Percentiles rank a stretch among this genome's conserved stretches.
Conservation (phyloP, 2,113 vertebrate genomes). For the Girardinichthys multiradiatus region DNA sequence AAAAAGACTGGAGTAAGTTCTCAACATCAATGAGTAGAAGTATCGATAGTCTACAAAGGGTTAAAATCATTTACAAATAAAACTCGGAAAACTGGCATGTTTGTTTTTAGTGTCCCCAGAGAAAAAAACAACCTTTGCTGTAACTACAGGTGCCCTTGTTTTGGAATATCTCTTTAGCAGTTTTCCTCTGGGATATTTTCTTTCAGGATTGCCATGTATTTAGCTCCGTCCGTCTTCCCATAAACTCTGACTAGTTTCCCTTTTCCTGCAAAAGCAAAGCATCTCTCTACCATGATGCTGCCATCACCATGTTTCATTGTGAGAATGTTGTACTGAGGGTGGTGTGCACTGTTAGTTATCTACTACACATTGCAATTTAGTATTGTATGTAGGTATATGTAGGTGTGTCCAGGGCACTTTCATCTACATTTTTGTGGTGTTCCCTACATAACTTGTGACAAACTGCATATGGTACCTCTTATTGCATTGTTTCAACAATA, state of each 20-base stretch:
- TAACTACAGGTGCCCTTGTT: background rate
- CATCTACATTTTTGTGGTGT: background rate
- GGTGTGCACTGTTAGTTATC: too few relatives aligned
- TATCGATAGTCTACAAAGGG: background rate
- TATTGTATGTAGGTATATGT: too few relatives aligned
- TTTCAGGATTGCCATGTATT: background rate
- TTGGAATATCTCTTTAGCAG: background rate
- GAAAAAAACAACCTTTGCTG: background rate
- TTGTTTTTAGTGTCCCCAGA: background rate
- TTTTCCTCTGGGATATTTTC: background rate
- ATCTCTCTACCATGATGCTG: background rate
- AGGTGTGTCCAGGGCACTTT: background rate
- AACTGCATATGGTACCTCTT: background rate
- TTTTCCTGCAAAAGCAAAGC: background rate
- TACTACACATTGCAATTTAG: too few relatives aligned
- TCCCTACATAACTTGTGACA: background rate
- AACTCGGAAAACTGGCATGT: background rate
- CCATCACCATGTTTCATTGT: background rate
- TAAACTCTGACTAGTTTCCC: background rate
- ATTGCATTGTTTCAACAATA: background rate
- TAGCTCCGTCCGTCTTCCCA: background rate
- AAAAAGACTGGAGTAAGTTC: constrained; percentile 91
- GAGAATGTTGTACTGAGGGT: too few relatives aligned
- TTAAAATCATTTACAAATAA: background rate
- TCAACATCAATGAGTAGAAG: background rate